Conservation (phyloP, 2,888 invertebrate genomes). For the Panzeria rudis region DNA sequence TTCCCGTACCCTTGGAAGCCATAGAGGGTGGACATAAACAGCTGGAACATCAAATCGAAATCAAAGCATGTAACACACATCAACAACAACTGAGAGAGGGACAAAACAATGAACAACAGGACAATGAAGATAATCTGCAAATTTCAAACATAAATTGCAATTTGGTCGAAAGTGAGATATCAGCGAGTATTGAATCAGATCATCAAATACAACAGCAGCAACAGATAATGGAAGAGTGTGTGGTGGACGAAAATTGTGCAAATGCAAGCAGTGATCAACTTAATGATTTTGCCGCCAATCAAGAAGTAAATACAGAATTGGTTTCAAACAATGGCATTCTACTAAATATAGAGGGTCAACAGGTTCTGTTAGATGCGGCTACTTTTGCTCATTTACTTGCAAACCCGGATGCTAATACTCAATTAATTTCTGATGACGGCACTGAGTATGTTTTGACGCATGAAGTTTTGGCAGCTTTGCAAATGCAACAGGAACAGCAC, state of each 20-base stretch:
- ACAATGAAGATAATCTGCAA: constrained; percentile 48
- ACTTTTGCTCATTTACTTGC: constrained; percentile 73
- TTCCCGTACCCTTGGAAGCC: constrained; percentile 79
- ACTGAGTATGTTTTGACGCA: constrained; percentile 77
- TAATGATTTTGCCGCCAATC: constrained; percentile 28
- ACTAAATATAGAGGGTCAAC: constrained; percentile 78
- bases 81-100: constrained; percentile 35
- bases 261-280: constrained; percentile 51
- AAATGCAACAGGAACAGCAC: constrained; percentile 73
- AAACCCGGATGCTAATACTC: constrained; percentile 74
- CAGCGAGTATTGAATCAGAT: constrained; percentile 30
- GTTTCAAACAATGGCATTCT: constrained; percentile 72
- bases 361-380: constrained; percentile 81
- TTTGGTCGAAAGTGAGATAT: constrained; percentile 36
- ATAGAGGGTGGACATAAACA: constrained; percentile 75
- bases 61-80: constrained; percentile 24
- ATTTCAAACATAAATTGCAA: constrained; percentile 46
- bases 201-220: constrained; percentile 64
- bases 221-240: constrained; percentile 53
- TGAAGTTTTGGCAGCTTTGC: constrained; percentile 76
- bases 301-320: constrained; percentile 57
- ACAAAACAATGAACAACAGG: constrained; percentile 39
- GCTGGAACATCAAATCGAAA: constrained; percentile 51
- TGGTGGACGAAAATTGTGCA: constrained; percentile 31
- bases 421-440: constrained; percentile 79